phyloP scores from a whole-genome alignment of 2,888 invertebrate genomes.

The Melanostoma mellinum region DNA sequence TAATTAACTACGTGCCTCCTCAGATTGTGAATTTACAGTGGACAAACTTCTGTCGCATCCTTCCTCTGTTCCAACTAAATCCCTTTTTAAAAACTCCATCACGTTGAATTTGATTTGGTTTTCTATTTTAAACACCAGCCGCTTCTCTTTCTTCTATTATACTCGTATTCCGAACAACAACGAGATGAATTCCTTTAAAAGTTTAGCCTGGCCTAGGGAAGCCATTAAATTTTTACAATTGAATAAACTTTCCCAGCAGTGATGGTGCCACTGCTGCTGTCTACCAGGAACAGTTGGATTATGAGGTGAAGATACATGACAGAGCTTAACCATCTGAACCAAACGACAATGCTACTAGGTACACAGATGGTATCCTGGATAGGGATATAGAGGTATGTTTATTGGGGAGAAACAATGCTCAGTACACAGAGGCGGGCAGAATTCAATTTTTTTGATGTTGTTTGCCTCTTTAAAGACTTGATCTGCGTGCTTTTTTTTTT shows the following conservation, averaged over 20 bases:
- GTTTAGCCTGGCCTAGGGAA: slow-evolving; percentile 36
- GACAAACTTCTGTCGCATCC: slow-evolving; percentile 21
- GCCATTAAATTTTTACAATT: slow-evolving; percentile 58
- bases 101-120: slow-evolving; percentile 52
- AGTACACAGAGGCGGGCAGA: neutral
- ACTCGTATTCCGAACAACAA: neutral
- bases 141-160: slow-evolving; percentile 14
- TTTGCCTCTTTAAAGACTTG: slow-evolving; percentile 22
- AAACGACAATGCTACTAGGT: slow-evolving; percentile 11
- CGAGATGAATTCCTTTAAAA: slow-evolving; percentile 39
- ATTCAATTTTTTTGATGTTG: slow-evolving; percentile 12
- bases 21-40: slow-evolving; percentile 21
- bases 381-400: neutral
- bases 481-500: slow-evolving; percentile 28
- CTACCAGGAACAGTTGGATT: slow-evolving; percentile 27
- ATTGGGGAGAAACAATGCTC: slow-evolving; percentile 6
- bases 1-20: slow-evolving; percentile 45
- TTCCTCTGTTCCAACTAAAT: neutral
- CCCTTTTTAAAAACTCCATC: slow-evolving; percentile 28
- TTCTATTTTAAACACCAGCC: slow-evolving; percentile 40
- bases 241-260: slow-evolving; percentile 45
- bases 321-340: slow-evolving; percentile 44
- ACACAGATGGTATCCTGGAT: slow-evolving; percentile 45
- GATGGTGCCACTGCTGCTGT: neutral
- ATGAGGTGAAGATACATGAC: slow-evolving; percentile 56